Conservation (phyloP, 2,888 invertebrate genomes). For the Tanaodytes sp. region DNA sequence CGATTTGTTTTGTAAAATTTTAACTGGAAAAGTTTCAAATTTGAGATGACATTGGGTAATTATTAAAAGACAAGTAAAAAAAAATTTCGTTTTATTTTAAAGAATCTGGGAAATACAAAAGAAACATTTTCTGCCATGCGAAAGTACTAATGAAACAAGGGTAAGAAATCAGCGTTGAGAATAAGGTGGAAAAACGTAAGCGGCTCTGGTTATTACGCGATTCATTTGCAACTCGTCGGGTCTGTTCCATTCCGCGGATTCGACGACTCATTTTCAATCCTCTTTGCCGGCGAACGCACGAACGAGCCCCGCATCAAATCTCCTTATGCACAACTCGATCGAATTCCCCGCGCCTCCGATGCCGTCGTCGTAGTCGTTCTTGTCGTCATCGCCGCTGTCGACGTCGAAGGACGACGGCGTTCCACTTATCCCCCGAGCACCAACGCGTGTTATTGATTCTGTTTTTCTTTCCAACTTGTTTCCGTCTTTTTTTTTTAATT, state of each 20-base stretch:
- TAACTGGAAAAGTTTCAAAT: too few relatives aligned
- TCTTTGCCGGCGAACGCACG: constrained; percentile 68
- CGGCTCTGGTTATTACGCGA: constrained; percentile 68
- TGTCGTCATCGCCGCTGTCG: not conserved
- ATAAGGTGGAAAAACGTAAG: constrained; percentile 65
- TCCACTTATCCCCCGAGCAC: constrained; percentile 33
- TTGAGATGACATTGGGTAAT: too few relatives aligned
- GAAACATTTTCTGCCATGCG: too few relatives aligned
- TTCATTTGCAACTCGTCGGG: constrained; percentile 65
- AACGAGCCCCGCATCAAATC: constrained; percentile 65
- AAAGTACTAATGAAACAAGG: too few relatives aligned
- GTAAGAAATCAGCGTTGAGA: too few relatives aligned
- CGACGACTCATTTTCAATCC: constrained; percentile 64
- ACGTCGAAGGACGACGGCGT: too few relatives aligned
- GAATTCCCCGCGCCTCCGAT: constrained; percentile 65
- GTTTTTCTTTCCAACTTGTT: constrained; percentile 48
- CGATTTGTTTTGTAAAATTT: too few relatives aligned
- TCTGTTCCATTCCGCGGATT: constrained; percentile 53
- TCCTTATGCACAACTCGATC: constrained; percentile 69
- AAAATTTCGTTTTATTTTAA: too few relatives aligned
- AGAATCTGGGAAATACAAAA: too few relatives aligned
- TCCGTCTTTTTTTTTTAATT: not conserved
- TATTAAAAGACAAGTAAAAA: too few relatives aligned
- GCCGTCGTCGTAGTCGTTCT: constrained; percentile 10
- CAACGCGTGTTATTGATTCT: constrained; percentile 50